Conservation (phyloP, 35 echinoderm and acorn worm genomes). For the Holothuria glaberrima region DNA sequence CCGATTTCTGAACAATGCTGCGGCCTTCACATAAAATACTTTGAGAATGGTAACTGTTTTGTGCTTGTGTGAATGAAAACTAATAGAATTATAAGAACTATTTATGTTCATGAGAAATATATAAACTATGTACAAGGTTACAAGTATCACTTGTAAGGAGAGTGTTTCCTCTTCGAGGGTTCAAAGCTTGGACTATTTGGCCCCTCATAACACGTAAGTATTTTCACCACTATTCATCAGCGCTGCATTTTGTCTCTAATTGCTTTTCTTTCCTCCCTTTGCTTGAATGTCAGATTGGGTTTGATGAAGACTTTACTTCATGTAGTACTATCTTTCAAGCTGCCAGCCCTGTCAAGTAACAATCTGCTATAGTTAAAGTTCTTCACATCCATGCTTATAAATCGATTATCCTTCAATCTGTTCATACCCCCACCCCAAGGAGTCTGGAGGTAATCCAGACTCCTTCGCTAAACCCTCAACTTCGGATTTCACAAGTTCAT, state of each 20-base stretch:
- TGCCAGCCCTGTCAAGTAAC: neutral
- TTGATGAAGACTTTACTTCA: conserved; percentile 6
- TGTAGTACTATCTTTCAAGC: neutral
- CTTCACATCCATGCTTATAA: conserved; percentile 16
- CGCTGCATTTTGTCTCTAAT: neutral
- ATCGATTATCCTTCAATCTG: conserved; percentile 13
- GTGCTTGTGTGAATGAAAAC: no score
- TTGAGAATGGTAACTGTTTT: no score
- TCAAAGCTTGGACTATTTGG: neutral
- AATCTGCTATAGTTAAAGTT: neutral
- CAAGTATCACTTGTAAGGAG: no score
- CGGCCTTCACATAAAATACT: no score
- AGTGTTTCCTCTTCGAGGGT: no score
- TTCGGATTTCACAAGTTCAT: no score
- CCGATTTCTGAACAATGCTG: no score
- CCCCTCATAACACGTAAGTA: neutral
- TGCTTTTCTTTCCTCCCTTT: neutral
- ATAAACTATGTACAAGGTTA: no score
- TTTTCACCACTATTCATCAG: conserved; percentile 3
- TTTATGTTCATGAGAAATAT: no score
- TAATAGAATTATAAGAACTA: no score
- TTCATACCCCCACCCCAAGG: neutral
- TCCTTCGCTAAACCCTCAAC: neutral
- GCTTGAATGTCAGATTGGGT: conserved; percentile 5
- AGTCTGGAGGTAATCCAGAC: neutral